Evolutionary conservation across 2,888 invertebrate genomes (phyloP).

Genomic region (Hypomecis punctinalis): DNA sequence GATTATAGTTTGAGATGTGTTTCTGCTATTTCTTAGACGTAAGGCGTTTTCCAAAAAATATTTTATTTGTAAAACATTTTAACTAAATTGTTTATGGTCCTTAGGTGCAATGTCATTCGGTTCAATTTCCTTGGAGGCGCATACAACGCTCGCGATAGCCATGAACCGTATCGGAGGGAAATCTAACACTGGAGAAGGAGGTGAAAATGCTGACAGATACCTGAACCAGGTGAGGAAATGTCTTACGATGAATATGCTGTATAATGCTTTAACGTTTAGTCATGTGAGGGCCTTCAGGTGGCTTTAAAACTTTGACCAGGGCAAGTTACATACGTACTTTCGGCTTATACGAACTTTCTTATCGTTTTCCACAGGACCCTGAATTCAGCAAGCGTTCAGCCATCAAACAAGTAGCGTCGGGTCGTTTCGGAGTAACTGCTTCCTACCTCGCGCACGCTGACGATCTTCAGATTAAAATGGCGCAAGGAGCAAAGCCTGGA

Average conservation of each 20-base stretch:
- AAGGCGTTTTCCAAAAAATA: too few relatives aligned
- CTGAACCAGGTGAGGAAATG: conserved; percentile 78
- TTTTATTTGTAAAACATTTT: not conserved
- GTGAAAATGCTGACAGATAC: conserved; percentile 92
- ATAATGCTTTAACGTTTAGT: too few relatives aligned
- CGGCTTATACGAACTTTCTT: not conserved
- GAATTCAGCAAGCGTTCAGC: conserved; percentile 94
- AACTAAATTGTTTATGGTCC: not conserved
- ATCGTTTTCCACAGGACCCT: conserved; percentile 86
- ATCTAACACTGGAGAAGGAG: conserved; percentile 99
- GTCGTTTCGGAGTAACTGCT: conserved; percentile 99
- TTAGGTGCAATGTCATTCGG: conserved; percentile 98
- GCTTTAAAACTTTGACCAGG: too few relatives aligned
- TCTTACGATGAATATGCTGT: too few relatives aligned
- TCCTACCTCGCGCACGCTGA: conserved; percentile 99
- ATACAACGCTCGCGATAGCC: conserved; percentile 96
- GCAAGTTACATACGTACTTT: too few relatives aligned
- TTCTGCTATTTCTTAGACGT: too few relatives aligned
- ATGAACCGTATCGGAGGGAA: conserved; percentile 99
- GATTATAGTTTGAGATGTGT: too few relatives aligned
- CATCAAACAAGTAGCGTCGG: conserved; percentile 99
- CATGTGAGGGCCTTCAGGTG: too few relatives aligned
- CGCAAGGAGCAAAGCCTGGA: conserved; percentile 99
- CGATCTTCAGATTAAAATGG: conserved; percentile 99
- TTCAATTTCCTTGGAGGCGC: conserved; percentile 98